phyloP scores from a whole-genome alignment of 2,113 vertebrate genomes.

The Sturnus vulgaris region DNA sequence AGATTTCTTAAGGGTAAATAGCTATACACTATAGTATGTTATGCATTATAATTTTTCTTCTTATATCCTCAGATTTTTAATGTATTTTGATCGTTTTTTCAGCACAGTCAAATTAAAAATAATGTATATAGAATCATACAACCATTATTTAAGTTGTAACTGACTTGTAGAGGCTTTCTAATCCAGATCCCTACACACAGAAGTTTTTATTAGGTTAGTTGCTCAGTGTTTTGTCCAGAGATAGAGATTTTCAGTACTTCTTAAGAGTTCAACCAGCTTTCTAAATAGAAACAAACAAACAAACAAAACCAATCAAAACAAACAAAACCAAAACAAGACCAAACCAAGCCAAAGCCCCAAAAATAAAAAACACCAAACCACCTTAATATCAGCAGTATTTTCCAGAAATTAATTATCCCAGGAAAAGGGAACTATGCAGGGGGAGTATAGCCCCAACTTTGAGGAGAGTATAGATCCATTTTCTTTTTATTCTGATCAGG shows the following conservation, averaged over 20 bases:
- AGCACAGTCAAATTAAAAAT: background rate
- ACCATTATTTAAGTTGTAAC: background rate
- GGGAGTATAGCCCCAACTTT: background rate
- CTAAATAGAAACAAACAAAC: background rate
- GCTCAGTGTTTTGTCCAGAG: background rate
- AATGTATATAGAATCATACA: background rate
- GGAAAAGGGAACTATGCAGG: background rate
- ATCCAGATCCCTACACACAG: background rate
- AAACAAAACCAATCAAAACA: background rate
- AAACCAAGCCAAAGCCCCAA: background rate
- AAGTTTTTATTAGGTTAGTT: background rate
- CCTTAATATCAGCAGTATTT: background rate
- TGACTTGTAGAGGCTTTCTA: background rate
- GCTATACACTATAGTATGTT: background rate
- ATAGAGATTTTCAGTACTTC: background rate
- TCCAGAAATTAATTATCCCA: background rate
- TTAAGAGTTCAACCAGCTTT: background rate
- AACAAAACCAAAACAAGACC: background rate
- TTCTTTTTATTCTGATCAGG: background rate
- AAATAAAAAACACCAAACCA: accelerated
- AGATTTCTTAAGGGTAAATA: background rate
- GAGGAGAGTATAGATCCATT: background rate
- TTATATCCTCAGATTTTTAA: background rate
- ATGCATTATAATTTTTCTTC: background rate
- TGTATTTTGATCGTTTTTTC: background rate